Evolutionary conservation across 2,888 invertebrate species (phyloP), one percentile per base, ranked within the genome.

Genomic region (Dione vanillae): DNA sequence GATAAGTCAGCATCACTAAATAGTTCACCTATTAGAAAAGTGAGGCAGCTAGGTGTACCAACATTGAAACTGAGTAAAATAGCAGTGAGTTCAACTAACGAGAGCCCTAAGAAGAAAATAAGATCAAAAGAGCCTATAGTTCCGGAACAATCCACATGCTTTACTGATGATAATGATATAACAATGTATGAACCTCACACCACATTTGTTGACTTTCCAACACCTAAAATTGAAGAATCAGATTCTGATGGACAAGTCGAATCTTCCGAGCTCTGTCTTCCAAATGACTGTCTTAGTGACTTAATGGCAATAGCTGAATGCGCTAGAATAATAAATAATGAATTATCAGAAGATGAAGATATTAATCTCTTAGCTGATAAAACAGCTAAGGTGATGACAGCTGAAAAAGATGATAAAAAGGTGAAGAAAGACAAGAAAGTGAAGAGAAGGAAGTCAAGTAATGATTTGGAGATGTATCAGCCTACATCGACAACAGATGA

Each of bases 151-250:
- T 79, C 83, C 0, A 84, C 80, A 9, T 89, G 88, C 79, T 82
- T 79, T 70, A 61, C 80, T 16, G 91, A 88, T 16, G 93, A 93
- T 47, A 90, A 88, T 68, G 93, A 93, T 72, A 83, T 93, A 0
- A 93, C 93, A 0, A 93, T 93, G 93, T 94, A 93, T 2, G 94
- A 94, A 75, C 85, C 92, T 0, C 92, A 92, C 47, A 91, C 92
- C n/a, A 91, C 91, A 0, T 86, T 85, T 70, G 82, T 86, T 0
- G 92, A 92, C 66, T 85, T 89, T 45, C 87, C 90, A 0, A 78
- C 84, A 2, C 82, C 83, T 0, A 92, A 92, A 76, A 87, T 84
- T 8, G 91, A 92, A 0, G 93, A 94, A 74, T 92, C 92, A 0
- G 93, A 94, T 67, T 91, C 89, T 0, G 94, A 93, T 62, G 85